Percentiles rank a stretch among this genome's conserved stretches.
These are phyloP conservation scores for Halichoeres trimaculatus DNA, from an alignment of 2,113 vertebrate species.

Conservation along the genomic window DNA sequence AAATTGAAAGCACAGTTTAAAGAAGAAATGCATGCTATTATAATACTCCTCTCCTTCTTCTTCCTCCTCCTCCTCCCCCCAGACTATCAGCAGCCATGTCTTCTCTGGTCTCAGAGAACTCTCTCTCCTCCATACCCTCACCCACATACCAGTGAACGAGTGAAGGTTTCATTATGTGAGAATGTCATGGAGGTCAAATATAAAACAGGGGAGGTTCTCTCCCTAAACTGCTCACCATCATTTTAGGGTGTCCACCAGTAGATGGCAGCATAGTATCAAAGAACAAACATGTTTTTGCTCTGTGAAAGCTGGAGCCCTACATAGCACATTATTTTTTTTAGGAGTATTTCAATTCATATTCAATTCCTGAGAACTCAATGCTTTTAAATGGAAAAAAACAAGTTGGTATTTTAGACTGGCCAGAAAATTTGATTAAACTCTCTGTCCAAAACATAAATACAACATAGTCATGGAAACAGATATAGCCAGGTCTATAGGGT, in stretches of 20 bases:
- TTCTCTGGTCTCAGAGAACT: no score
- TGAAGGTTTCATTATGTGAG: no score
- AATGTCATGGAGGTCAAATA: background rate
- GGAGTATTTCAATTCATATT: no score
- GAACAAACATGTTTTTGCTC: background rate
- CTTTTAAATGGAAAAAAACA: background rate
- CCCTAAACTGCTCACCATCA: background rate
- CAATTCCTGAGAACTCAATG: background rate
- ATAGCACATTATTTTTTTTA: fast-evolving
- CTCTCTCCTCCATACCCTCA: no score
- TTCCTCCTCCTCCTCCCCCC: no score
- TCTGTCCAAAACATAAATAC: background rate
- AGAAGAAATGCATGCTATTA: no score
- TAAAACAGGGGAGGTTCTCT: background rate
- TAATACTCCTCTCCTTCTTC: no score
- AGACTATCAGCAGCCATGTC: no score
- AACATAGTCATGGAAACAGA: background rate
- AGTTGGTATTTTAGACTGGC: background rate
- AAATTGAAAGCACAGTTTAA: no score
- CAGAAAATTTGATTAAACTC: background rate
- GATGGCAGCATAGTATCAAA: conserved; percentile 73
- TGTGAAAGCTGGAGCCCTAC: background rate
- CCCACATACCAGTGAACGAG: no score
- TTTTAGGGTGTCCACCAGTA: conserved; percentile 48
- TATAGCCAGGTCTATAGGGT: background rate